Evolutionary conservation across 2,113 vertebrate genomes (phyloP).

Genomic region (Odobenus rosmarus): DNA sequence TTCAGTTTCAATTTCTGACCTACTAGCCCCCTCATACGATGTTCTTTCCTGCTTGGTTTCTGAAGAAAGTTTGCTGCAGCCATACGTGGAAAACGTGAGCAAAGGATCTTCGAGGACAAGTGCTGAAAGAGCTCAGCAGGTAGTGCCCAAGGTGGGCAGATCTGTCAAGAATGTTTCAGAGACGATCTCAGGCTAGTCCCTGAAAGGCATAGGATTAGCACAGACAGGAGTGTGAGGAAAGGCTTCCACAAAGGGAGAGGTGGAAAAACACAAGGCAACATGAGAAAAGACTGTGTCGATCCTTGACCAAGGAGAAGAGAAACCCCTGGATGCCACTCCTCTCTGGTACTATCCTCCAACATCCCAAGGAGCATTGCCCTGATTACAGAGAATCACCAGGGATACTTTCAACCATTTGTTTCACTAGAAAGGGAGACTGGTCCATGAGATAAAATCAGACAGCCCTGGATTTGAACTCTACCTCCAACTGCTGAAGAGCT

Average conservation of each 20-base stretch:
- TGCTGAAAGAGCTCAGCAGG: background rate
- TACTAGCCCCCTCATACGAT: background rate
- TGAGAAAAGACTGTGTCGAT: background rate
- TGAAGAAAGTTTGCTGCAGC: background rate
- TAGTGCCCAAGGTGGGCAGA: background rate
- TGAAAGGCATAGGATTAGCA: background rate
- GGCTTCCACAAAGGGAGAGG: background rate
- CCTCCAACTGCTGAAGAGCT: background rate
- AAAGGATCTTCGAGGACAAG: background rate
- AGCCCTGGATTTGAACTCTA: background rate
- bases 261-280: background rate
- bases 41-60: background rate
- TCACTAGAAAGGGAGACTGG: background rate
- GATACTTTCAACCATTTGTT: background rate
- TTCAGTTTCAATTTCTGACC: background rate
- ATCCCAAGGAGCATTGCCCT: background rate
- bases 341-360: background rate
- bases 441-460: background rate
- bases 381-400: background rate
- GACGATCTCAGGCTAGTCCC: background rate
- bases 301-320: background rate
- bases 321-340: background rate
- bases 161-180: background rate
- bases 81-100: background rate
- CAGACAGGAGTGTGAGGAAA: background rate